Percentiles rank a stretch among this genome's conserved stretches.
Conservation (phyloP, 2,113 vertebrate genomes). For the Entelurus aequoreus region DNA sequence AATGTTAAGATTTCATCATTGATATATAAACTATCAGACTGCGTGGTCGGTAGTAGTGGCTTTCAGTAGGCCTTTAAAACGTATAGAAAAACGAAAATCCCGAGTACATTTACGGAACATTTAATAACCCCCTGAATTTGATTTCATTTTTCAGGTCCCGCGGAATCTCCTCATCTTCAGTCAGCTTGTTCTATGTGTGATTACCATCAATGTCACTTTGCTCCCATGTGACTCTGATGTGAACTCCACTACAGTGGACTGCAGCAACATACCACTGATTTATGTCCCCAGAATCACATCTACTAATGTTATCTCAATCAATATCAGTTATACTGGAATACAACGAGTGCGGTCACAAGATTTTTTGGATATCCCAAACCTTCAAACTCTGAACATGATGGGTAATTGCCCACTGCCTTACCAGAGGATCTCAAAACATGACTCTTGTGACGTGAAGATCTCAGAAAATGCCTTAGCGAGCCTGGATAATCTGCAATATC, state of each 20-base stretch:
- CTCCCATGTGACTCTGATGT: constrained; percentile 68
- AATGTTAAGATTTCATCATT: too few species aligned
- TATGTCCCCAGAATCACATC: constrained; percentile 59
- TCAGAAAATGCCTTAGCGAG: constrained; percentile 51
- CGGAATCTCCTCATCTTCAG: constrained; percentile 36
- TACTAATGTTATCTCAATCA: constrained; percentile 43
- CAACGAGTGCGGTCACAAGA: constrained; percentile 20
- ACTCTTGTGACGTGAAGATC: constrained; percentile 58
- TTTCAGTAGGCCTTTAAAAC: too few species aligned
- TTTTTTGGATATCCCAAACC: constrained; percentile 64
- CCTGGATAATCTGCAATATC: constrained; percentile 47
- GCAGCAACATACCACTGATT: constrained; percentile 49
- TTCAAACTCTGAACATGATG: constrained; percentile 57
- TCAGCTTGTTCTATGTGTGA: constrained; percentile 41
- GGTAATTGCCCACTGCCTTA: constrained; percentile 60
- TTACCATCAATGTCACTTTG: constrained; percentile 51
- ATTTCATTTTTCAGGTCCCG: constrained; percentile 44
- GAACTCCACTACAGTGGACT: constrained; percentile 56
- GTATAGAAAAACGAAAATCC: background rate
- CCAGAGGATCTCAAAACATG: constrained; percentile 22
- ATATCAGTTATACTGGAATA: constrained; percentile 64
- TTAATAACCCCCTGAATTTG: constrained; percentile 2
- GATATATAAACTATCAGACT: too few species aligned
- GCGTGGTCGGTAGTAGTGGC: too few species aligned
- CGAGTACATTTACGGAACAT: background rate